Evolutionary conservation across 2,888 invertebrate species (phyloP), one percentile per base, ranked within the genome.

Genomic region (Phorcus lineatus): DNA sequence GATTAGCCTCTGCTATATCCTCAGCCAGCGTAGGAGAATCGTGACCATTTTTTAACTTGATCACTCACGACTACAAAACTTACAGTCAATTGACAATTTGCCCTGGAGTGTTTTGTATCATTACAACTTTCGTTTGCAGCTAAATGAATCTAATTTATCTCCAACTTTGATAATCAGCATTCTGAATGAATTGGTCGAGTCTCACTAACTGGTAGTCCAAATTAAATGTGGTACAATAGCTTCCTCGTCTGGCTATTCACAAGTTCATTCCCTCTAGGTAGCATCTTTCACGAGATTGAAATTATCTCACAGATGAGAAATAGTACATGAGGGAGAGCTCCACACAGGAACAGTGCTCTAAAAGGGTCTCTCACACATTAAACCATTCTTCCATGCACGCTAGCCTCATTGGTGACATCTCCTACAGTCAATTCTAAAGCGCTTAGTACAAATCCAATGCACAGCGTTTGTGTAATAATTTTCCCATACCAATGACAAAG

Each of bases 261-360:
- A 62, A 62, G 24, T 28, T 28, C 16, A 28, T 24, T 22, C 62
- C 62, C 28, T 28, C 24, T 16, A 62, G 62, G 62, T 62, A 62
- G 24, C 24, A 62, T 28, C 62, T 62, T 62, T 62, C 62, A 62
- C 62, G 28, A 16, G 62, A 62, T 62, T 62, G 28, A 62, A 62
- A 62, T 62, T 62, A 62, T 62, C 28, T 28, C 28, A 62, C 62
- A 24, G 62, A 62, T 62, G 62, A 62, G 62, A 62, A 62, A 24
- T 28, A 16, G 28, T 24, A 28, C 62, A 62, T 62, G 17, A 17
- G 16, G 28, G 28, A 31, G 28, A 28, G 28, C 24, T 17, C 16
- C 22, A 11, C 62, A 28, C 28, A 28, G 16, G 28, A 24, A 16
- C 62, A 16, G 17, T n/a, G 13, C 28, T 24, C 62, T 62, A 28